Evolutionary conservation across 2,797 vertebrate species (phyloP).

Genomic region (Kryptolebias ocellatus): DNA sequence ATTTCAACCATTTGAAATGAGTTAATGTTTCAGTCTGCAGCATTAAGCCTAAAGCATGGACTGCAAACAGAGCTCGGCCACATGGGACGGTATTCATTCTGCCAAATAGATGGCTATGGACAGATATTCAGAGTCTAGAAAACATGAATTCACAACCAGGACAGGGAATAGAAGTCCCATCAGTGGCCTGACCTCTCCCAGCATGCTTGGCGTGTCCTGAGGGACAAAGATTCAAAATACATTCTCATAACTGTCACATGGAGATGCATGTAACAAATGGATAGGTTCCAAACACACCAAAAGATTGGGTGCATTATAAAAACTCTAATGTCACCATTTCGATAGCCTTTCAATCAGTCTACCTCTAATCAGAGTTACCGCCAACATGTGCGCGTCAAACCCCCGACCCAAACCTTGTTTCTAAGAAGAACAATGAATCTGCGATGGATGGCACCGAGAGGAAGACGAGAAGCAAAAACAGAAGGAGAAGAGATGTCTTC

Average conservation of each 20-base stretch:
- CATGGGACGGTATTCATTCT: slow-evolving; percentile 63
- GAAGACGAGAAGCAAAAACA: slow-evolving; percentile 75
- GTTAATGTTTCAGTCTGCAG: slow-evolving; percentile 57
- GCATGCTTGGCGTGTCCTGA: slow-evolving; percentile 71
- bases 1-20: slow-evolving; percentile 63
- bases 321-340: slow-evolving; percentile 39
- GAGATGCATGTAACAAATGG: slow-evolving; percentile 55
- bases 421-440: slow-evolving; percentile 68
- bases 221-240: slow-evolving; percentile 74
- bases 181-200: slow-evolving; percentile 80
- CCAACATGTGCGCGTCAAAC: slow-evolving; percentile 59
- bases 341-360: slow-evolving; percentile 65
- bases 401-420: slow-evolving; percentile 49
- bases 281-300: slow-evolving; percentile 53
- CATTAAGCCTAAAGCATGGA: slow-evolving; percentile 56
- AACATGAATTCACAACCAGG: slow-evolving; percentile 81
- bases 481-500: slow-evolving; percentile 85
- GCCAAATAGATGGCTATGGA: slow-evolving; percentile 75
- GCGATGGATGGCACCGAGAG: slow-evolving; percentile 72
- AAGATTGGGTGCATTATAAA: slow-evolving; percentile 49
- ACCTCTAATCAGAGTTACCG: slow-evolving; percentile 54
- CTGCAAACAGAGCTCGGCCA: slow-evolving; percentile 62
- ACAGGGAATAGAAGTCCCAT: slow-evolving; percentile 80
- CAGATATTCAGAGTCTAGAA: slow-evolving; percentile 71
- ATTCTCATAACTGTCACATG: slow-evolving; percentile 74